phyloP scores from a whole-genome alignment of 2,797 vertebrate species.

The Pangasius djambal region DNA sequence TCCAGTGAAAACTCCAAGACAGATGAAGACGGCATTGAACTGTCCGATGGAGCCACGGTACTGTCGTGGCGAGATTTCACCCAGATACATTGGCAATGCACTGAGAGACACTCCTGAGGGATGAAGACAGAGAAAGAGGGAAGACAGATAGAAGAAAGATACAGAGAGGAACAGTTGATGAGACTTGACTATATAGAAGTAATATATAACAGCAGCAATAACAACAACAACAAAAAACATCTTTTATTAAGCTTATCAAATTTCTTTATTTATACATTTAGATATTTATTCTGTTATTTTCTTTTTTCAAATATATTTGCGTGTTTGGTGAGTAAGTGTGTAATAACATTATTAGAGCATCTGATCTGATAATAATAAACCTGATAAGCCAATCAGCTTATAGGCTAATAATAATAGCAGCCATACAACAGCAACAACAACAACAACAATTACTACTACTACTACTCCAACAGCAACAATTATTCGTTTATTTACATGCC shows the following conservation, averaged over 20 bases:
- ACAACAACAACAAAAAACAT: too few relatives aligned
- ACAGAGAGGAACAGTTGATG: not conserved
- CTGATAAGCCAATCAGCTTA: not conserved
- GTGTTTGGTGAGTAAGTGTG: not conserved
- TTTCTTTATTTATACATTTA: too few relatives aligned
- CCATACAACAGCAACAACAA: not conserved
- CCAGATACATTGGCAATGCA: conserved; percentile 92
- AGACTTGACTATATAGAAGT: not conserved
- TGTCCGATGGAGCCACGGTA: conserved; percentile 90
- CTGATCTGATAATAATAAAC: not conserved
- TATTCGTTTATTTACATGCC: too few relatives aligned
- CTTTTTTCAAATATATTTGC: too few relatives aligned
- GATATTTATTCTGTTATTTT: too few relatives aligned
- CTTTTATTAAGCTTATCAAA: not conserved
- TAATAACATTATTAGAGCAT: not conserved
- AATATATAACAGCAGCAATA: not conserved
- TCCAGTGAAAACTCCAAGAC: conserved; percentile 87
- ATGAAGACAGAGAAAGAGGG: not conserved
- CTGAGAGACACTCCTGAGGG: conserved; percentile 87
- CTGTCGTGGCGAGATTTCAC: conserved; percentile 90
- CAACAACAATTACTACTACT: too few relatives aligned
- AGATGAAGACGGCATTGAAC: conserved; percentile 92
- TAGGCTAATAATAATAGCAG: not conserved
- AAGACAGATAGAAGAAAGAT: not conserved
- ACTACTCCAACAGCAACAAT: too few relatives aligned